Percentiles rank a stretch among this genome's conserved stretches.
Evolutionary conservation across 2,797 vertebrate genomes (phyloP).

Genomic region (Pygocentrus nattereri): DNA sequence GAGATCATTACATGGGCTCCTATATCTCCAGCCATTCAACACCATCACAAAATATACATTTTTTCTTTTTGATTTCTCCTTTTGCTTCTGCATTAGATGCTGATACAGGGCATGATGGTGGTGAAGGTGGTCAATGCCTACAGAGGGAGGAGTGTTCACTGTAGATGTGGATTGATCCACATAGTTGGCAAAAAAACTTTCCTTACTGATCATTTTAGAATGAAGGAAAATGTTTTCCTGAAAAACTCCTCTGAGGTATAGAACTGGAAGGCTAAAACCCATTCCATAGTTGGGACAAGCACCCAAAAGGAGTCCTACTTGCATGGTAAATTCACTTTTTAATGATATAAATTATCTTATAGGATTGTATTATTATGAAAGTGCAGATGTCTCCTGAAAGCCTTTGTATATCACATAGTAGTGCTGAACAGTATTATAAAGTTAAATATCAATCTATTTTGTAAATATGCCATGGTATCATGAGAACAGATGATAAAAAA

Average conservation of each 20-base stretch:
- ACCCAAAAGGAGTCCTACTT: background rate
- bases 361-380: background rate
- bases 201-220: constrained; percentile 1
- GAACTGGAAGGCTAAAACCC: background rate
- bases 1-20: background rate
- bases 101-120: background rate
- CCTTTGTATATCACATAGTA: background rate
- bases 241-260: background rate
- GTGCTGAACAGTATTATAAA: background rate
- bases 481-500: no score
- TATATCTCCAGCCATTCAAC: background rate
- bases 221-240: constrained; percentile 14
- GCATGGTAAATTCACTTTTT: background rate
- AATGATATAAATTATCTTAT: background rate
- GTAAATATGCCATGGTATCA: background rate
- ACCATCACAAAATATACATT: background rate
- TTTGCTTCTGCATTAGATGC: background rate
- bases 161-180: background rate
- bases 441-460: background rate
- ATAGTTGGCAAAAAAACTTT: background rate
- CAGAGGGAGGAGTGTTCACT: background rate
- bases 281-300: background rate
- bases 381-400: background rate
- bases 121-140: background rate
- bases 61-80: background rate